Base-by-base conservation (phyloP, 1,140 invertebrate species). In the Bacillus rossius region DNA sequence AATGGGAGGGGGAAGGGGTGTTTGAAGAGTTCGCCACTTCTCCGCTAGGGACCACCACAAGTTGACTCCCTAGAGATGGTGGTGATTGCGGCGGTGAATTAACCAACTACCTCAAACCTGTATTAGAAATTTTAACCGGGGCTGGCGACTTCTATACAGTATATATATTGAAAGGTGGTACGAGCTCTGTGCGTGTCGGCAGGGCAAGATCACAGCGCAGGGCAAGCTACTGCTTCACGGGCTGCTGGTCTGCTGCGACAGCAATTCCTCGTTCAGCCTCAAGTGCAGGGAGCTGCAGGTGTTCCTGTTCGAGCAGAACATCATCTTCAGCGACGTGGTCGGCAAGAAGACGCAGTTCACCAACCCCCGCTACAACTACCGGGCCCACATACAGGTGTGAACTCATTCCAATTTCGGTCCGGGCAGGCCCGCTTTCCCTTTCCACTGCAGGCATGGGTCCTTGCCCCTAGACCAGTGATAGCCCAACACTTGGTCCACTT, bases 231-330 rank as follows among this genome's bases (percentile, higher is more conserved):
- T 98, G 40, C 77, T 96, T 50, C 95, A 97, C 72, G 96, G 96
- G 54, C 84, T 86, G 37, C 74, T 99, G 50, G 73, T 83, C 34
- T 95, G 97, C 63, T 79, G 85, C 17, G 96, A 95, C 67, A 77
- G 84, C 5, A 57, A 65, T 4, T 79, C 78, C 19, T 75, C 77
- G 53, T 51, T 49, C 40, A 41, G 16, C 20, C 19, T 45, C 25
- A 68, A 77, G 60, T 77, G 73, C 66, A 92, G 92, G 67, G 96
- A 99, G 66, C 80, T 96, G 64, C 91, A 97, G 73, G 92, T 99
- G 23, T 99, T 99, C 77, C 82, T 99, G 4, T 99, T 99, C 74
- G 95, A 99, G 73, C 97, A 99, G 77, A 96, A 90, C 68, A 92
- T 98, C 61, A 96, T 98, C 65, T 96, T 98, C 71, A 95, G 94